Base-by-base conservation (phyloP, 1,140 invertebrate genomes). In the Trachymyrmex cornetzi region DNA sequence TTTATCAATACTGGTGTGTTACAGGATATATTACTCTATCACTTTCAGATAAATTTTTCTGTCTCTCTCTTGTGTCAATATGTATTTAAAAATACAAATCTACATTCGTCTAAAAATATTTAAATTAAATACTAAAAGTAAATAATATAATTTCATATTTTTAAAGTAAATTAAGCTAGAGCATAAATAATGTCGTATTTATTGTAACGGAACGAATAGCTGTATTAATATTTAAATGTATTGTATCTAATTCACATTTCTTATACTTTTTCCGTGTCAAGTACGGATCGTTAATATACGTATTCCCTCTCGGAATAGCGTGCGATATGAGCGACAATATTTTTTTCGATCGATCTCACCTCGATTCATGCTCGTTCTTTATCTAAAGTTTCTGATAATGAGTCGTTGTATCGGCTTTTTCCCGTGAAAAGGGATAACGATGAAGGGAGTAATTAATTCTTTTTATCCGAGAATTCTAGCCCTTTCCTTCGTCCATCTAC, bases 341-440 rank as follows among this genome's bases (percentile, higher is more conserved):
- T 63, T 50, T 61, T 80, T 48, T 53, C 64, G 55, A 50, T 50
- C 55, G 72, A 85, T 63, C 44, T 61, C 27, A 11, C 22, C 34
- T 24, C 24, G 27, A 69, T 61, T 16, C 44, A 38, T 34, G 59
- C n/a, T 24, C 16, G 22, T 59, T 67, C 27, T 50, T 88, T 87
- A 74, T 4, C 11, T 22, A 30, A 48, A 89, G 22, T 61, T 63
- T 27, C n/a, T 38, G 19, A 77, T 88, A 90, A 90, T 84, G 86
- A 90, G 69, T 57, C 66, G 55, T 75, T 85, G 86, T 90, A 90
- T 89, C 69, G 88, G 69, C 24, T 90, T 90, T 80, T 44, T 30
- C 19, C 3, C 44, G 57, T 59, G 63, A 82, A 87, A 75, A 86
- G 14, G 22, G 30, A 53, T 30, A 77, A 50, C 27, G 50, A 59